Conservation (phyloP, 2,113 vertebrate species). For the Penelope pileata region DNA sequence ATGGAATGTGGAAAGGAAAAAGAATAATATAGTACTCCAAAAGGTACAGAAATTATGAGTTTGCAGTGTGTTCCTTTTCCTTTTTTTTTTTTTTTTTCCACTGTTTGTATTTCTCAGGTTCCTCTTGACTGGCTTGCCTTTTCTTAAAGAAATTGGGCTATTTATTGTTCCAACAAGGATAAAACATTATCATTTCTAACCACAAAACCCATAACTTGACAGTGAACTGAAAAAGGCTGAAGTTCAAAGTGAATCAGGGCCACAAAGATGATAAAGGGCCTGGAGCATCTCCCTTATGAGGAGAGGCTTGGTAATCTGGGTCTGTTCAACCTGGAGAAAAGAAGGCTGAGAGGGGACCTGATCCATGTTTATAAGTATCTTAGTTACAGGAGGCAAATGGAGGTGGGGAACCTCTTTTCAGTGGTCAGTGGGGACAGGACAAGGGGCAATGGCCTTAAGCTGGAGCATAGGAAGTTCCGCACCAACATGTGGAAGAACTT, state of each 20-base stretch:
- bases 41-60: background rate
- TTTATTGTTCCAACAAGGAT: background rate
- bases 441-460: no score
- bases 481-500: no score
- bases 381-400: no score
- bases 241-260: background rate
- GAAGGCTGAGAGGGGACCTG: no score
- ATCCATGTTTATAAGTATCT: no score
- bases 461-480: no score
- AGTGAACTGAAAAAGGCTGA: background rate
- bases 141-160: background rate
- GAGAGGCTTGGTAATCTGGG: no score
- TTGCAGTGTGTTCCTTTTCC: background rate
- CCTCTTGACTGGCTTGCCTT: background rate
- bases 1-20: background rate
- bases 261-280: no score
- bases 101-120: background rate
- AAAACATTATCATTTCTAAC: background rate
- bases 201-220: background rate
- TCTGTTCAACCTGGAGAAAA: no score
- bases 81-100: background rate
- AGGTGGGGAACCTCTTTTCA: no score
- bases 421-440: no score
- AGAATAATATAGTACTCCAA: background rate
- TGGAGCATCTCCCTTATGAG: no score